Conservation (phyloP, 2,797 vertebrate species). For the Acipenser transmontanus region DNA sequence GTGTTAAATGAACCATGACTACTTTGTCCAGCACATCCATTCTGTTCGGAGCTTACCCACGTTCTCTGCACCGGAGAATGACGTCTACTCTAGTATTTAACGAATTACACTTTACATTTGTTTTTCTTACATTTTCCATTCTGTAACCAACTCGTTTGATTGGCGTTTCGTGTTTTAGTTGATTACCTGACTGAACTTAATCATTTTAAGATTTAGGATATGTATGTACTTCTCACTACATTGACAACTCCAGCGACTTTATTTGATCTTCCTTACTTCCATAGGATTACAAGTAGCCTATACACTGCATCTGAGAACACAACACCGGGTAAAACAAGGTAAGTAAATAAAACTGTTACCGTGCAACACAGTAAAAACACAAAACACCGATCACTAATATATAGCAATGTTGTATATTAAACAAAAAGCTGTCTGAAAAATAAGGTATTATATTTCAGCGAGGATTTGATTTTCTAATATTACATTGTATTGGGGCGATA, state of each 20-base stretch:
- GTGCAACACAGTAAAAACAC: no score
- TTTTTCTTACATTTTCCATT: background rate
- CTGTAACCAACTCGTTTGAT: background rate
- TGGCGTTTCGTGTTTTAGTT: background rate
- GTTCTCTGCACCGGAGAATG: slow-evolving; percentile 17
- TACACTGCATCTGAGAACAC: no score
- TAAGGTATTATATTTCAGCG: no score
- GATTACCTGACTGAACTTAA: background rate
- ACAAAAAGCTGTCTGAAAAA: no score
- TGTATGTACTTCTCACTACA: background rate
- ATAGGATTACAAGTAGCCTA: background rate
- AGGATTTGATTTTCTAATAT: no score
- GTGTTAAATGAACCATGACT: slow-evolving; percentile 14
- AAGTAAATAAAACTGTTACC: no score
- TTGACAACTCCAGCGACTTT: background rate
- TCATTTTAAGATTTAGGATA: background rate
- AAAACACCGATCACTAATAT: no score
- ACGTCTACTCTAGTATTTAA: slow-evolving; percentile 26
- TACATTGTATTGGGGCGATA: no score
- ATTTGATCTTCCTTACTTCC: background rate
- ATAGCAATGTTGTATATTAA: no score
- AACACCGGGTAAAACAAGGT: no score
- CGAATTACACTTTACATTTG: slow-evolving; percentile 25
- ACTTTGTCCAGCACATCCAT: slow-evolving; percentile 19
- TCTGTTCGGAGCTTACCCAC: slow-evolving; percentile 13